Evolutionary conservation across 2,113 vertebrate species (phyloP), one percentile per base, ranked within the genome.

Genomic region (Pardalotus punctatus): DNA sequence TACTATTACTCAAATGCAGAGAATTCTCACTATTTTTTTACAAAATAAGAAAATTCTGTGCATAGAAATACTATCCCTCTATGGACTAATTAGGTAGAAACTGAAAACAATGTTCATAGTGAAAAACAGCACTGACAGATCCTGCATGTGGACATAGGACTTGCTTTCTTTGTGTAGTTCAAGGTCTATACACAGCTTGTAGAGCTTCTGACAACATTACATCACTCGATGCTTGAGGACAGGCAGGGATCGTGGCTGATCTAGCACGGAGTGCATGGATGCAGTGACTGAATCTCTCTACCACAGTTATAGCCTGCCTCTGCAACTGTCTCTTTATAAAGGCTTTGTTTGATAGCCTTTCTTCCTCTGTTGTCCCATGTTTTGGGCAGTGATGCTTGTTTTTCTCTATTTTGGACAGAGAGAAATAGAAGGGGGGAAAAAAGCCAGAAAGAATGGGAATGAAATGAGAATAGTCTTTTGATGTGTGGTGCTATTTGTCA

Each of bases 401-500:
- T 40, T 29, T 14, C 36, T 72, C 4, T 65, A 24, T 69, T 86
- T 65, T 90, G 71, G 45, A 43, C 58, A 80, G 18, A 51, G 43
- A 57, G 71, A 48, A 35, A 81, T 14, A 82, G 8, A 78, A 25
- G 9, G 5, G 13, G 31, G 90, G 19, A 60, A 12, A 89, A 78
- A 80, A 72, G 21, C 1, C 35, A 85, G 36, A 51, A 78, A 83
- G 31, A 90, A 77, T 14, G 18, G 42, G 7, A 16, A n/a, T 65
- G 62, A 88, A 91, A 88, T 64, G 50, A 86, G 81, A 91, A 81
- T 11, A 81, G 28, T 61, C 54, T 74, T 91, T 71, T 93, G 84
- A 93, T 54, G 36, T 45, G 72, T 47, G 15, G 51, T 67, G 43
- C 27, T 94, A 86, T 91, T 96, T 84, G 81, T 91, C 84, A 95